A percentile compares a stretch with the other conserved stretches of the same genome.
Conservation (phyloP, 2,888 invertebrate genomes). For the Cheilosia scutellata region DNA sequence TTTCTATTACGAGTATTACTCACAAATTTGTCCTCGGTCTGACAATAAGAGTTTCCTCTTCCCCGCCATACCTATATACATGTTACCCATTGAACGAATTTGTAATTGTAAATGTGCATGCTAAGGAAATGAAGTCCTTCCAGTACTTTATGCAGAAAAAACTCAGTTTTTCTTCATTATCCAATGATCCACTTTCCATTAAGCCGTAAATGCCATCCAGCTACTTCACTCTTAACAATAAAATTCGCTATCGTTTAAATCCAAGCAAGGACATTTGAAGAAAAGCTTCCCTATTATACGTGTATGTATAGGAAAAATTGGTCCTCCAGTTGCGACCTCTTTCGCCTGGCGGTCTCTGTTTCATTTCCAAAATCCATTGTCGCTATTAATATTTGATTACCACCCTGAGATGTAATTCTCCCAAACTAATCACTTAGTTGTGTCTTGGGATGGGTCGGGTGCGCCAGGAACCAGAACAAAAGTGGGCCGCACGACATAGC, state of each 20-base stretch:
- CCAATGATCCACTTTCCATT: not conserved
- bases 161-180: not conserved
- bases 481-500: conserved; percentile 19
- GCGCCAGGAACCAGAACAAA: conserved; percentile 11
- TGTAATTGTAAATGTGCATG: too few relatives aligned
- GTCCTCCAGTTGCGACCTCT: not conserved
- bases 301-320: not conserved
- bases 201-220: not conserved
- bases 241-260: not conserved
- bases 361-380: conserved; percentile 75
- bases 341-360: conserved; percentile 36
- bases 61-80: too few relatives aligned
- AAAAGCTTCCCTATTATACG: not conserved
- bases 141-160: too few relatives aligned
- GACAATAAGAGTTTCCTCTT: too few relatives aligned
- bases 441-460: conserved; percentile 41
- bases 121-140: too few relatives aligned
- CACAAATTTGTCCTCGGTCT: too few relatives aligned
- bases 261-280: not conserved
- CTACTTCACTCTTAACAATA: not conserved
- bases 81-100: too few relatives aligned
- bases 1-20: too few relatives aligned
- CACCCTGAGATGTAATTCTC: conserved; percentile 73
- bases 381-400: conserved; percentile 75
- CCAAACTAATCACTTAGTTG: conserved; percentile 75